Conservation (phyloP, 2,113 vertebrate genomes). For the Anguilla japonica region DNA sequence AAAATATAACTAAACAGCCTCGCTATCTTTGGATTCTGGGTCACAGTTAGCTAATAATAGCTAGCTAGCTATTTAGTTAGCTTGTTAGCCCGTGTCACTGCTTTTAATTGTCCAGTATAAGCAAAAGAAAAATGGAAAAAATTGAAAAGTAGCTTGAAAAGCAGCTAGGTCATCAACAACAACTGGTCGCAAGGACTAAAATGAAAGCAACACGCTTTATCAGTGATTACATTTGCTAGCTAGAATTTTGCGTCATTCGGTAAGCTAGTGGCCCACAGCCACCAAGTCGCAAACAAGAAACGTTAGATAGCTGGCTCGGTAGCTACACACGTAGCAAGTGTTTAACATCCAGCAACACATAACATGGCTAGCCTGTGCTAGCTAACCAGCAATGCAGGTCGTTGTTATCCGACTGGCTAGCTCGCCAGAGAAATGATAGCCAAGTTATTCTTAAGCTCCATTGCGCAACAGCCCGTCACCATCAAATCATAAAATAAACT, state of each 20-base stretch:
- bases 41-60: constrained; percentile 54
- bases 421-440: neutral
- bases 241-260: constrained; percentile 5
- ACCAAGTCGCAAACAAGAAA: neutral
- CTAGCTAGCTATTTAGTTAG: constrained; percentile 20
- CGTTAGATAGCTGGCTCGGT: neutral
- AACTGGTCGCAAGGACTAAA: neutral
- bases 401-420: neutral
- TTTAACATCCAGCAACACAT: neutral
- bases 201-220: neutral
- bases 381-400: constrained; percentile 2
- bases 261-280: neutral
- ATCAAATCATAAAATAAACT: constrained; percentile 3
- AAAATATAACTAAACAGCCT: constrained; percentile 45
- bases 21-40: constrained; percentile 54
- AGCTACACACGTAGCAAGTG: neutral
- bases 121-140: neutral
- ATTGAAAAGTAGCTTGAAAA: neutral
- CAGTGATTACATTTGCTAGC: neutral
- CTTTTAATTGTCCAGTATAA: neutral
- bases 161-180: neutral
- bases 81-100: neutral
- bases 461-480: constrained; percentile 19
- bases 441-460: constrained; percentile 15
- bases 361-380: too few species aligned